A percentile compares a stretch with the other conserved stretches of the same genome.
phyloP scores from a whole-genome alignment of 2,113 vertebrate genomes.

The Notarius lentiginosus region DNA sequence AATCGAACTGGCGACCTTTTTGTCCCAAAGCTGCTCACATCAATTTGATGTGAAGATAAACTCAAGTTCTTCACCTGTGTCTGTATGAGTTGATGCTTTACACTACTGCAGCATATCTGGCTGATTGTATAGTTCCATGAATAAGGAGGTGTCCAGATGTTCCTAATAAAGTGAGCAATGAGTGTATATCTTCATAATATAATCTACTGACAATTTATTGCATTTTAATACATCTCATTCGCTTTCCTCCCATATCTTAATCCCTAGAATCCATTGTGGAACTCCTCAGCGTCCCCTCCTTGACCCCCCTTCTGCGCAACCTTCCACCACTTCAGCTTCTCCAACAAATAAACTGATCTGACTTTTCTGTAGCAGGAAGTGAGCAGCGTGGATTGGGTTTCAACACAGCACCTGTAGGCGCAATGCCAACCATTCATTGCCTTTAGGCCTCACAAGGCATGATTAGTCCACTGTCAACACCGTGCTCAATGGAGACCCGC shows the following conservation, averaged over 20 bases:
- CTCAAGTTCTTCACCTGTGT: neutral
- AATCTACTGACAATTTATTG: neutral
- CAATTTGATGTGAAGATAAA: neutral
- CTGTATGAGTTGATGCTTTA: neutral
- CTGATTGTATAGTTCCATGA: neutral
- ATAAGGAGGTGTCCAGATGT: neutral
- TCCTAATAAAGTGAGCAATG: neutral
- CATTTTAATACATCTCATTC: neutral
- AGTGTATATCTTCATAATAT: neutral
- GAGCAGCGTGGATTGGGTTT: neutral
- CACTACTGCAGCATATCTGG: neutral
- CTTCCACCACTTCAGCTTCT: conserved; percentile 23
- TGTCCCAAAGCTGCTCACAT: too few relatives aligned
- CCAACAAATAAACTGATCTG: conserved; percentile 27
- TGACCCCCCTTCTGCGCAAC: neutral
- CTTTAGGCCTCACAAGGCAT: conserved; percentile 22
- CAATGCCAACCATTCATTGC: conserved; percentile 43
- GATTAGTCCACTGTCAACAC: conserved; percentile 31
- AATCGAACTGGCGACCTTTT: too few relatives aligned
- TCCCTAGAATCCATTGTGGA: neutral
- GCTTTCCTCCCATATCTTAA: neutral
- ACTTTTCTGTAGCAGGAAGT: conserved; percentile 25
- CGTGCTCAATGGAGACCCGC: neutral
- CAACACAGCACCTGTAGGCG: conserved; percentile 20
- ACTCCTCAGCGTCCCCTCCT: conserved; percentile 18